Base-by-base conservation (phyloP, 2,797 vertebrate genomes). In the Eulemur albifrons region DNA sequence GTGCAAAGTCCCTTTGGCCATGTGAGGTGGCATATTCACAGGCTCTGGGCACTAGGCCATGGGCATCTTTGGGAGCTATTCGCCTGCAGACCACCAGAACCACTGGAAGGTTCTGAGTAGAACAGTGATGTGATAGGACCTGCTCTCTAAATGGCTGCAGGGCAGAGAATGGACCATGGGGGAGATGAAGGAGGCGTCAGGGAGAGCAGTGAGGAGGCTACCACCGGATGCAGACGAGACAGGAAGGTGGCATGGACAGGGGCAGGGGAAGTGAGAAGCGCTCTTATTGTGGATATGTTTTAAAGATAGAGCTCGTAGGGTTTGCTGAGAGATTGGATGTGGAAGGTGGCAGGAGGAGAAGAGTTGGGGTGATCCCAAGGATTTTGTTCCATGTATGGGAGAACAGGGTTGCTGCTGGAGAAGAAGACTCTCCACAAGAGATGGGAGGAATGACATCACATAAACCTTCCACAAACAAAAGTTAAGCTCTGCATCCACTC, bases 191-290 rank as follows among this genome's bases (percentile, higher is more conserved):
- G 4, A 1, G 13, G 25, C 30, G 20, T 20, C 32, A 79, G 8
- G 32, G 20, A 80, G 52, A 13, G 10, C 11, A 9, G 13, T 2
- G 45, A 52, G 35, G 43, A 5, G 10, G 32, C 38, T 14, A 14
- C 2, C 0, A 0, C 2, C 38, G 17, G 32, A 5, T 25, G 63
- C 27, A 12, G 21, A 7, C 2, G 1, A 25, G 59, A 43, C 3
- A 18, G 2, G 48, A 59, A 7, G 5, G 17, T 4, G 30, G 27
- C 0, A 0, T 9, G 27, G 7, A 7, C 11, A 5, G 17, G 27
- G 63, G 20, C 61, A 40, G 18, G 3, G 38, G 9, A 4, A 1
- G 18, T 8, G 10, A 30, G 77, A 76, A 35, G 72, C 0, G 5
- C 18, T 35, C 50, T 80, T 50, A 38, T 1, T 38, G 30, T 1